These are phyloP conservation scores for Hermatobates lingyangjiaoensis DNA, from an alignment of 1,140 invertebrate species.

Conservation along the genomic window DNA sequence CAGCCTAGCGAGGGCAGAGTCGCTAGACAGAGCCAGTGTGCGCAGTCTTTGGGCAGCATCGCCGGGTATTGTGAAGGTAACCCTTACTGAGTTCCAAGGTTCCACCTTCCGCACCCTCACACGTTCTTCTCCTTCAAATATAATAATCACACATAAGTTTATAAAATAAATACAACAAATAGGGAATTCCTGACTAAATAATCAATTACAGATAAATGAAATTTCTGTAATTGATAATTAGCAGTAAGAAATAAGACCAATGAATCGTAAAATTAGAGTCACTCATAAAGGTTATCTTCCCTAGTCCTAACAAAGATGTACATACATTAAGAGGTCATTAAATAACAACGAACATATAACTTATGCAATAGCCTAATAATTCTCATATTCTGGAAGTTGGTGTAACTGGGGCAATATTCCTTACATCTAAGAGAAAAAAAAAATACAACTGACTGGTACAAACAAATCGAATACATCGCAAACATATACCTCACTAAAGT, in stretches of 20 bases:
- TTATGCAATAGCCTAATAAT: too few relatives aligned
- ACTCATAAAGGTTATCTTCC: not conserved
- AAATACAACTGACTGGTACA: too few relatives aligned
- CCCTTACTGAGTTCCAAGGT: constrained; percentile 93
- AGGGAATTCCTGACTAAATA: too few relatives aligned
- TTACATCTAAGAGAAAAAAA: too few relatives aligned
- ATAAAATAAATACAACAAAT: not conserved
- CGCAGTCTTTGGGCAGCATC: constrained; percentile 78
- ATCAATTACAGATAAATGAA: not conserved
- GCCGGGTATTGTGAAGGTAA: constrained; percentile 87
- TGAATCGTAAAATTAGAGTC: not conserved
- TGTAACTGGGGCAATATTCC: too few relatives aligned
- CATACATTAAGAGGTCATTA: too few relatives aligned
- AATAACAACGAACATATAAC: too few relatives aligned
- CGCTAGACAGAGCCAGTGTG: constrained; percentile 70
- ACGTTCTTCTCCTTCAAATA: constrained; percentile 31
- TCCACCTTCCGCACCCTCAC: constrained; percentile 67
- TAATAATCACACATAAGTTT: constrained; percentile 11
- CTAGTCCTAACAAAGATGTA: too few relatives aligned
- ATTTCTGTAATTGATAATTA: not conserved
- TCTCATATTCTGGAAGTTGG: too few relatives aligned
- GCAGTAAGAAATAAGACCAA: not conserved
- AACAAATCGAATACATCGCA: too few relatives aligned
- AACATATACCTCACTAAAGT: too few relatives aligned
- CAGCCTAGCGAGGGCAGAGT: constrained; percentile 64